phyloP scores from a whole-genome alignment of 2,797 vertebrate species.

The Merluccius polli region DNA sequence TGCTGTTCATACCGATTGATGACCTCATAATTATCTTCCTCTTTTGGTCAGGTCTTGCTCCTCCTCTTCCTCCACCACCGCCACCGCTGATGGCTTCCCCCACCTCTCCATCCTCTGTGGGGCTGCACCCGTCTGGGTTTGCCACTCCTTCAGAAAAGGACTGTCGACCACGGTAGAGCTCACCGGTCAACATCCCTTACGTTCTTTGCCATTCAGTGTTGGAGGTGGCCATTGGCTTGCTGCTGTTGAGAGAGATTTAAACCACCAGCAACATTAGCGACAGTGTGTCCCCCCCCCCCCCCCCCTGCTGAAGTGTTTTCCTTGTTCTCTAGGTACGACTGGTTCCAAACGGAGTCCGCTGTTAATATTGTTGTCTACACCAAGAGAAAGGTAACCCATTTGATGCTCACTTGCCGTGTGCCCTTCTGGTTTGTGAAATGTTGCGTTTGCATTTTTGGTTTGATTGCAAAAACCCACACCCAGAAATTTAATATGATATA shows the following conservation, averaged over 20 bases:
- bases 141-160: constrained; percentile 60
- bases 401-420: not conserved
- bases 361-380: constrained; percentile 86
- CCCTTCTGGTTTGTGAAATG: not conserved
- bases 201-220: not conserved
- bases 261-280: not conserved
- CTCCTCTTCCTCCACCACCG: constrained; percentile 35
- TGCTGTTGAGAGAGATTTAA: not conserved
- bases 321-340: constrained; percentile 81
- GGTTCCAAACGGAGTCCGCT: constrained; percentile 89
- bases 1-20: not conserved
- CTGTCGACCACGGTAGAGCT: constrained; percentile 62
- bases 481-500: too few relatives aligned
- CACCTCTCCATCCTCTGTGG: constrained; percentile 7
- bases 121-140: constrained; percentile 22
- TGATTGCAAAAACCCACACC: not conserved
- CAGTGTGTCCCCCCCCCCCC: constrained; percentile 8
- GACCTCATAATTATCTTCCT: not conserved
- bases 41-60: constrained; percentile 48
- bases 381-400: constrained; percentile 81
- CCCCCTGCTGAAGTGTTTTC: not conserved
- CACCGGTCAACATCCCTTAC: not conserved
- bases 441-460: not conserved
- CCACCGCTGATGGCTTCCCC: not conserved
- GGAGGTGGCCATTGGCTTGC: not conserved